phyloP scores from a whole-genome alignment of 2,113 vertebrate species.

The Numida meleagris region DNA sequence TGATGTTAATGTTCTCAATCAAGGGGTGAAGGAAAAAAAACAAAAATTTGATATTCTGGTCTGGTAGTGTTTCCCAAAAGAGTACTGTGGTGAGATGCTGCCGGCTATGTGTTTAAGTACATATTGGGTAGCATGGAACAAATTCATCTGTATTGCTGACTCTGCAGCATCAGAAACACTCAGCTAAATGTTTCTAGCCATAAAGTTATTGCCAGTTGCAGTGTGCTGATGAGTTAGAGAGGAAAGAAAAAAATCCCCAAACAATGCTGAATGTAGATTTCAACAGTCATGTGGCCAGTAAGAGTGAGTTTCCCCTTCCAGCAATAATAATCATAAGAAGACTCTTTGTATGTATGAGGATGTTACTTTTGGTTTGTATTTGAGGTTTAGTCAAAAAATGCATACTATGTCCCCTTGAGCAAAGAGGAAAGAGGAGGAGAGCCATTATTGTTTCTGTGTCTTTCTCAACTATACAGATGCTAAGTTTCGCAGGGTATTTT shows the following conservation, averaged over 20 bases:
- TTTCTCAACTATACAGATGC: neutral
- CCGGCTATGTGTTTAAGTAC: neutral
- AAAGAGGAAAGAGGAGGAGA: neutral
- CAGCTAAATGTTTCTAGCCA: constrained; percentile 10
- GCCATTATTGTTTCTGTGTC: constrained; percentile 48
- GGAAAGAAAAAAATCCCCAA: neutral
- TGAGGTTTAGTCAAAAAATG: constrained; percentile 72
- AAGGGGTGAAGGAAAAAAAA: neutral
- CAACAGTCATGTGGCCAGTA: constrained; percentile 58
- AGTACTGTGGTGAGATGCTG: neutral
- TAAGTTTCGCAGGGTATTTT: neutral
- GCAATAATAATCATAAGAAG: constrained; percentile 65
- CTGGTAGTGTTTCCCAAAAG: neutral
- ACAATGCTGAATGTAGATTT: constrained; percentile 58
- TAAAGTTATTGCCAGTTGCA: constrained; percentile 16
- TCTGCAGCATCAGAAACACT: neutral
- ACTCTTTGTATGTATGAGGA: constrained; percentile 58
- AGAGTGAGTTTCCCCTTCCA: constrained; percentile 66
- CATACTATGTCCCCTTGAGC: constrained; percentile 54
- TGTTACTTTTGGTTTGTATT: constrained; percentile 69
- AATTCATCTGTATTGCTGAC: constrained; percentile 2
- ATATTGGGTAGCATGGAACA: neutral
- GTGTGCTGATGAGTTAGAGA: neutral
- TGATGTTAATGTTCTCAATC: neutral
- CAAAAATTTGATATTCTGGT: neutral